phyloP scores from a whole-genome alignment of 2,797 vertebrate genomes.

The Sebastes diaconus region DNA sequence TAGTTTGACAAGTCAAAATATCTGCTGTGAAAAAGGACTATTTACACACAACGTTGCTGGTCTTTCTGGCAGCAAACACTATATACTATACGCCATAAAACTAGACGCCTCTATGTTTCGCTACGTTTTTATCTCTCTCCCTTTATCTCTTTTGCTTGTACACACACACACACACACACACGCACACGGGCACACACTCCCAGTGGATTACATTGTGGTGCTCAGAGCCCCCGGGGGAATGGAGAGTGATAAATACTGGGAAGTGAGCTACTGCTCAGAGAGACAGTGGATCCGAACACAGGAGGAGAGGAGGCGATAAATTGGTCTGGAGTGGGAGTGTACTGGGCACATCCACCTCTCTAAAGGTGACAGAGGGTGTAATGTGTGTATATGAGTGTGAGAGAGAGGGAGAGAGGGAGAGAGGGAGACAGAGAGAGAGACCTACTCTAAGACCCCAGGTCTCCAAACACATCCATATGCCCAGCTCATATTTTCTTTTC shows the following conservation, averaged over 20 bases:
- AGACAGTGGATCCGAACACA: conserved; percentile 18
- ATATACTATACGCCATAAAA: background rate
- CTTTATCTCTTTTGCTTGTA: background rate
- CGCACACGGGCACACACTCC: conserved; percentile 23
- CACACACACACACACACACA: conserved; percentile 36
- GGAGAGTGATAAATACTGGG: conserved; percentile 68
- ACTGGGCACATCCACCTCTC: conserved; percentile 25
- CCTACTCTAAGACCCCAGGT: conserved; percentile 5
- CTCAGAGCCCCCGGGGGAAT: conserved; percentile 49
- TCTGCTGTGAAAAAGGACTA: background rate
- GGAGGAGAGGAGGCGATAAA: conserved; percentile 33
- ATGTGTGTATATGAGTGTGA: background rate
- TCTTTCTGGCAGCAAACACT: background rate
- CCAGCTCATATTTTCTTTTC: conserved; percentile 36
- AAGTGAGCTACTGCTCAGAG: conserved; percentile 55
- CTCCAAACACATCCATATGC: conserved; percentile 27
- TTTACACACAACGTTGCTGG: background rate
- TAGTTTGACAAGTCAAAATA: background rate
- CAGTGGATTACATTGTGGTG: conserved; percentile 53
- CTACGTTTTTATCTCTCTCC: background rate
- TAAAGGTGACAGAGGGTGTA: conserved; percentile 26
- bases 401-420: background rate
- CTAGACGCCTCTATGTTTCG: background rate
- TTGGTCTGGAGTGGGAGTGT: conserved; percentile 27
- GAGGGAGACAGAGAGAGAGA: background rate